A percentile compares a stretch with the other conserved stretches of the same genome.
Evolutionary conservation across 2,888 invertebrate species (phyloP).

Genomic region (Stramonita haemastoma): DNA sequence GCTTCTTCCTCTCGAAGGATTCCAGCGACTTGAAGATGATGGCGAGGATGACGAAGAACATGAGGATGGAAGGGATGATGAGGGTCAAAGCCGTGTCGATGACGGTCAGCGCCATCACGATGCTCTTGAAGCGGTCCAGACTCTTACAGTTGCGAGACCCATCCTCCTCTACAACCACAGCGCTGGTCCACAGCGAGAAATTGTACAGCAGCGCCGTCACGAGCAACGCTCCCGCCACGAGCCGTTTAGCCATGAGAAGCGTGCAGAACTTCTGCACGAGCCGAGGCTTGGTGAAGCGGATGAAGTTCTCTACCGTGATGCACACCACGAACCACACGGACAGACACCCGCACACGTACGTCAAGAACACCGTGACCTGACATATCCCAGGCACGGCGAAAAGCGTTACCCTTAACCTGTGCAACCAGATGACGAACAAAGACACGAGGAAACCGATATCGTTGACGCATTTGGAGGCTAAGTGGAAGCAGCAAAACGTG

Average conservation of each 20-base stretch:
- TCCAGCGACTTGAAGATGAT: slow-evolving; percentile 34
- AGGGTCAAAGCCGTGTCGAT: slow-evolving; percentile 40
- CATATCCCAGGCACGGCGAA: slow-evolving; percentile 75
- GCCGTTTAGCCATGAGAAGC: slow-evolving; percentile 42
- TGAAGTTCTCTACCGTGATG: slow-evolving; percentile 50
- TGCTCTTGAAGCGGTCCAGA: neutral
- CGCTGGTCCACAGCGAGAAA: slow-evolving; percentile 55
- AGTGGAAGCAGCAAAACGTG: slow-evolving; percentile 87
- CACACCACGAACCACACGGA: slow-evolving; percentile 52
- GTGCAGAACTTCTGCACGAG: slow-evolving; percentile 52
- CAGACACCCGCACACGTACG: slow-evolving; percentile 48
- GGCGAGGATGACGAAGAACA: slow-evolving; percentile 36
- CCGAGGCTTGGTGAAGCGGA: slow-evolving; percentile 52
- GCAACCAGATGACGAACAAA: slow-evolving; percentile 79
- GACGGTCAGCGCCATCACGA: slow-evolving; percentile 26
- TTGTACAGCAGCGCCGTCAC: slow-evolving; percentile 51
- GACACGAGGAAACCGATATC: slow-evolving; percentile 87
- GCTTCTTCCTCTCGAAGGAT: slow-evolving; percentile 32
- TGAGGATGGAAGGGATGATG: slow-evolving; percentile 33
- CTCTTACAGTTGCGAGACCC: slow-evolving; percentile 31
- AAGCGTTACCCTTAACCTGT: slow-evolving; percentile 57
- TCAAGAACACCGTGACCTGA: slow-evolving; percentile 48
- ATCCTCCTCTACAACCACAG: slow-evolving; percentile 47
- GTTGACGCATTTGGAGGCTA: slow-evolving; percentile 87
- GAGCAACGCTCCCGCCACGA: slow-evolving; percentile 43